Base-by-base conservation (phyloP, 2,888 invertebrate genomes). In the Rotaria macrura region DNA sequence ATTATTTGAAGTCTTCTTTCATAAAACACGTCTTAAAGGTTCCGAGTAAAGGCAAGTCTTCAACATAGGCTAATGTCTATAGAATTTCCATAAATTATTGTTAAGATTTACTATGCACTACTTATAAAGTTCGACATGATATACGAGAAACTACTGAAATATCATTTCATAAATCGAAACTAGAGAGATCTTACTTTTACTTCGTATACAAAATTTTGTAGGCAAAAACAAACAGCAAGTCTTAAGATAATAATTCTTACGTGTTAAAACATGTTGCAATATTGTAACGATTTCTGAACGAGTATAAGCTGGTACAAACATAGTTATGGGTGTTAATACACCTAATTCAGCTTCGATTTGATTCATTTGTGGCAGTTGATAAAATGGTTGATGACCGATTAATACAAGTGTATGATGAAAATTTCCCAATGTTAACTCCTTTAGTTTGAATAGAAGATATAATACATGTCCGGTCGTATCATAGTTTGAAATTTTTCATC, bases 361-460 rank as follows among this genome's bases (percentile, higher is more conserved):
- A 43, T 79, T 40, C 25, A 43, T 43, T n/a, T 23, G 40, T 79
- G 43, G 9, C n/a, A 79, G 34, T 25, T 43, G 40, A 79, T 79
- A 43, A n/a, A 79, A 79, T 79, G 43, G 43, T 79, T 79, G 40
- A 79, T 79, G 40, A 43, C 79, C 43, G 43, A 79, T 79, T n/a
- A 79, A 43, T 25, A 79, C n/a, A 43, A 79, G 43, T 25, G 79
- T 10, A 79, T 79, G 43, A 25, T 79, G 40, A n/a, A 79, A 79
- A 43, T 79, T 1, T 25, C 43, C 79, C 17, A 79, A 79, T 79
- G 79, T 79, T n/a, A 79, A 79, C 43, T 79, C 79, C 25, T 79
- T 43, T 43, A 79, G 43, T 79, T 79, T 79, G n/a, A 79, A 79
- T 79, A 79, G 25, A n/a, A 79, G 23, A 79, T 79, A 79, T 12